Base-by-base conservation (phyloP, 2,888 invertebrate genomes). In the Pollenia labialis region DNA sequence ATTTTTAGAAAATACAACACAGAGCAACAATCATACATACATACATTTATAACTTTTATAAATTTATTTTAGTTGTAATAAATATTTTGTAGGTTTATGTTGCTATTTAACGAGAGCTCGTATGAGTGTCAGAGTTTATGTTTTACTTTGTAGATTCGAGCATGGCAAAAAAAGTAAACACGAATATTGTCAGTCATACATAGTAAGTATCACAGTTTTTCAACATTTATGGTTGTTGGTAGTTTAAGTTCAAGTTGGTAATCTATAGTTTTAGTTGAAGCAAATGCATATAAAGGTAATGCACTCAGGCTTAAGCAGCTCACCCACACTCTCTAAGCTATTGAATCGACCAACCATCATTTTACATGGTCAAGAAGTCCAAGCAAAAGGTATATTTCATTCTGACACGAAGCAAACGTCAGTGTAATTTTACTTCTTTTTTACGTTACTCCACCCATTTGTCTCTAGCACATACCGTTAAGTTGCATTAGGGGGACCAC, bases 361-460 rank as follows among this genome's bases (percentile, higher is more conserved):
- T 16, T 52, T 62, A 14, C 18, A 12, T 69, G 62, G 69, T 72
- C 81, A 81, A 81, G 56, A 44, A 74, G 72, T 58, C 32, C 46
- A 23, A 71, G 42, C 48, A n/a, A 56, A 77, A 66, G 40, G n/a
- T 18, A 81, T 66, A 74, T 66, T 64, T 72, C 40, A 74, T 40
- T 48, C 76, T 58, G 87, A 83, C 89, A 90, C 89, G 90, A 89
- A 90, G 88, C 88, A 88, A 90, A 89, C 90, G 90, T 90, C 90
- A 90, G 90, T 91, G 91, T 90, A 64, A 62, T 62, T 60, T 60
- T 60, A 40, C n/a, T 40, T 60, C 42, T 64, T 10, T 79, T 82
- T 88, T 79, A 44, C 12, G 16, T 62, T 81, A 71, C 64, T 81
- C 71, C 62, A 71, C 80, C 72, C 71, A 81, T 46, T 76, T 75